phyloP scores from a whole-genome alignment of 2,113 vertebrate genomes.

The Salvelinus fontinalis region DNA sequence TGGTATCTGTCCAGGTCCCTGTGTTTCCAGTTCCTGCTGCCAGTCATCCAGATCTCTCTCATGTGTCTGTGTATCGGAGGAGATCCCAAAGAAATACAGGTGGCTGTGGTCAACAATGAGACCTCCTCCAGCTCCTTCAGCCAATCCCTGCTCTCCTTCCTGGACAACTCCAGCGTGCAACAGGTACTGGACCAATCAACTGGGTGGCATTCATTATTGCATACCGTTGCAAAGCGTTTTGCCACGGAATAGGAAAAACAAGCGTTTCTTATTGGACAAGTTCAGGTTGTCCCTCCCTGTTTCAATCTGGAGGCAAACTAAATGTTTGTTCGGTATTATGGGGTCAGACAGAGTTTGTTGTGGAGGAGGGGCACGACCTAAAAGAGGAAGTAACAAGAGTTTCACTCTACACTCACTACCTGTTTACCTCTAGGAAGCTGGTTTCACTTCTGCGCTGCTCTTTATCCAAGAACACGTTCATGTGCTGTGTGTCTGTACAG shows the following conservation, averaged over 20 bases:
- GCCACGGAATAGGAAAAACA: too few relatives aligned
- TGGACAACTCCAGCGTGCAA: constrained; percentile 74
- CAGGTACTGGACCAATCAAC: constrained; percentile 59
- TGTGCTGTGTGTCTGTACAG: too few relatives aligned
- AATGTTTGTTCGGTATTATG: neutral
- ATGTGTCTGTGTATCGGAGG: constrained; percentile 78
- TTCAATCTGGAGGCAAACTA: too few relatives aligned
- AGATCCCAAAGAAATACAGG: constrained; percentile 68
- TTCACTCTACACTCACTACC: neutral
- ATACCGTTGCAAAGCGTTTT: too few relatives aligned
- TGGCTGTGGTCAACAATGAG: constrained; percentile 81
- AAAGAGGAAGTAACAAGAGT: neutral
- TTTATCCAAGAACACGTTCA: neutral
- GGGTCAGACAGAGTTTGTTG: neutral
- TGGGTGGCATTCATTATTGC: neutral
- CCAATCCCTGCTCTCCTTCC: constrained; percentile 65
- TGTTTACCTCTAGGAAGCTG: neutral
- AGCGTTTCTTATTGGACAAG: too few relatives aligned
- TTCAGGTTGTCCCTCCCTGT: too few relatives aligned
- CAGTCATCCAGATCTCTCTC: constrained; percentile 79
- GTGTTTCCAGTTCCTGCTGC: constrained; percentile 81
- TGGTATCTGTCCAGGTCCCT: constrained; percentile 62
- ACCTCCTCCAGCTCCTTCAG: constrained; percentile 64
- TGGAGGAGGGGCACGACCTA: neutral
- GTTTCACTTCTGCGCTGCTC: constrained; percentile 42